Percentiles rank a stretch among this genome's conserved stretches.
Conservation (phyloP, 2,113 vertebrate species). For the Myodes glareolus region DNA sequence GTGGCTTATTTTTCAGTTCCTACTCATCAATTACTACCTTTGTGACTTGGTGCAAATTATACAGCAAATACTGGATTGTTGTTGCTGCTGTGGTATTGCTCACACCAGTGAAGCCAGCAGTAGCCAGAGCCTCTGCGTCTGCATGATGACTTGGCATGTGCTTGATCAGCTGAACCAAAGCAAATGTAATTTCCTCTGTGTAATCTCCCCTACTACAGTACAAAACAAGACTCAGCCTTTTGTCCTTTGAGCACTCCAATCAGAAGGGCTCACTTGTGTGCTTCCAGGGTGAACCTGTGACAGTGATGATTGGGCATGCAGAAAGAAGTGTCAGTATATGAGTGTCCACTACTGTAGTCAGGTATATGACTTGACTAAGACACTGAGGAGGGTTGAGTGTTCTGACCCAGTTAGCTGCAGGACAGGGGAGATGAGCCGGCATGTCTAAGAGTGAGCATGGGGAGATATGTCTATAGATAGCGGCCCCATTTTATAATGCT, state of each 20-base stretch:
- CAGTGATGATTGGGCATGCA: fast-evolving
- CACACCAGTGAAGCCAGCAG: background rate
- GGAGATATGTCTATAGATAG: fast-evolving
- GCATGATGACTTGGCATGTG: background rate
- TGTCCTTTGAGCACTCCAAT: background rate
- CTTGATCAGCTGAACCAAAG: background rate
- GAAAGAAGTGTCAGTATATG: background rate
- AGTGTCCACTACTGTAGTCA: background rate
- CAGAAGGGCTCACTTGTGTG: background rate
- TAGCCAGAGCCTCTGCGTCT: background rate
- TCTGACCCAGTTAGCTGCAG: background rate
- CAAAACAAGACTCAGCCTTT: background rate
- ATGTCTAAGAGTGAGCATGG: background rate
- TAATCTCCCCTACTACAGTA: background rate
- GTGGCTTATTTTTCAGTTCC: background rate
- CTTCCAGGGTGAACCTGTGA: background rate
- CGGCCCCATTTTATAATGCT: background rate
- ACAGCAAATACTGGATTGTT: too few species aligned
- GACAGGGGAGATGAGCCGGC: background rate
- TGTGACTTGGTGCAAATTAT: background rate
- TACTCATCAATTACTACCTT: background rate
- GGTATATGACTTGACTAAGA: background rate
- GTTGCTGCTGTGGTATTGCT: background rate
- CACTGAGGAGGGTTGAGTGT: background rate
- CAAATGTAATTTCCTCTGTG: background rate